phyloP scores from a whole-genome alignment of 2,888 invertebrate species.

The Ophion ventricosus region DNA sequence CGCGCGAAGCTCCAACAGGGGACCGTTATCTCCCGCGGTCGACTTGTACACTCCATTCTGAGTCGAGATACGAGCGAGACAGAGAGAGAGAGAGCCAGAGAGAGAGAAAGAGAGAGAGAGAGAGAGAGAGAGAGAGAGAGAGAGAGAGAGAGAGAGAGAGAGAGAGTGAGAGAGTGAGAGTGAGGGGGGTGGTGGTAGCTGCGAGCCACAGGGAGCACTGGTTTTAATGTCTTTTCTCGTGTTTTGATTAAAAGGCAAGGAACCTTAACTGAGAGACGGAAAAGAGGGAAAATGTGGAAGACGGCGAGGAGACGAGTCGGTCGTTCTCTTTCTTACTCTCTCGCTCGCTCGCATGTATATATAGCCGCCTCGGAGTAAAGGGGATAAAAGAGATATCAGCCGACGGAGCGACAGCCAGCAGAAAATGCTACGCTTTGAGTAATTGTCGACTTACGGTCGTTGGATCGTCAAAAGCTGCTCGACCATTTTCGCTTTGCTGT shows the following conservation, averaged over 20 bases:
- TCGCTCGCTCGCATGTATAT: background rate
- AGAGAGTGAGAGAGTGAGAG: slow-evolving; percentile 30
- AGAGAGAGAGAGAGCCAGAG: slow-evolving; percentile 37
- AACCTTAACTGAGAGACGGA: slow-evolving; percentile 69
- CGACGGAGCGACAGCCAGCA: slow-evolving; percentile 51
- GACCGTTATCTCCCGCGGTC: slow-evolving; percentile 80
- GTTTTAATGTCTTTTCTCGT: slow-evolving; percentile 82
- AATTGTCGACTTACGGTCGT: slow-evolving; percentile 80
- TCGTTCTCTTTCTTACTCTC: background rate
- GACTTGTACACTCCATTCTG: slow-evolving; percentile 79
- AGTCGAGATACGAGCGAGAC: slow-evolving; percentile 76
- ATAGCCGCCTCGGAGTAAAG: slow-evolving; percentile 36
- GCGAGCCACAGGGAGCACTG: slow-evolving; percentile 68
- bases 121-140: slow-evolving; percentile 36
- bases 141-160: background rate
- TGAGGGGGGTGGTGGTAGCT: background rate
- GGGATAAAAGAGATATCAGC: slow-evolving; percentile 53
- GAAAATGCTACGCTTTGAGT: slow-evolving; percentile 76
- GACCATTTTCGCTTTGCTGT: slow-evolving; percentile 32
- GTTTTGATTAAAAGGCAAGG: slow-evolving; percentile 81
- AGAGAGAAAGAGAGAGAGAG: slow-evolving; percentile 18
- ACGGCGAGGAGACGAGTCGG: slow-evolving; percentile 19
- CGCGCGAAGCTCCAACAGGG: slow-evolving; percentile 74
- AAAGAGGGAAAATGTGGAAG: slow-evolving; percentile 38
- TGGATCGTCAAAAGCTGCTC: slow-evolving; percentile 77